A percentile compares a stretch with the other conserved stretches of the same genome.
Conservation (phyloP, 2,113 vertebrate species). For the Anas platyrhynchos region DNA sequence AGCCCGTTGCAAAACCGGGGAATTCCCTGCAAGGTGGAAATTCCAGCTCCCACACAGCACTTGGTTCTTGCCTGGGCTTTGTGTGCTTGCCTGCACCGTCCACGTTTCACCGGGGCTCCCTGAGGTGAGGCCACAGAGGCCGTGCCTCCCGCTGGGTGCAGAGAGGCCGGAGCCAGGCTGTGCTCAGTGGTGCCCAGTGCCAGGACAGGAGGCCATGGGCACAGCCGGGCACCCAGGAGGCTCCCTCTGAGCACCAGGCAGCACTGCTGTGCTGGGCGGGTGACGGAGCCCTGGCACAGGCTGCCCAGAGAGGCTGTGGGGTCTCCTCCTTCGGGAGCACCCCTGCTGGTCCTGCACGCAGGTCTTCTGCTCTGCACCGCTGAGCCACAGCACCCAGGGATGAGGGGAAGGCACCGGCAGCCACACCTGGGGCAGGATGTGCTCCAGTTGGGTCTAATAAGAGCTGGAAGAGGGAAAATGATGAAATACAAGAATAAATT, state of each 20-base stretch:
- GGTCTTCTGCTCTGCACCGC: neutral
- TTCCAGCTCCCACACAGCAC: neutral
- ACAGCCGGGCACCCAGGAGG: no score
- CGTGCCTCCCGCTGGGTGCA: neutral
- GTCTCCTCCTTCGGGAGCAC: neutral
- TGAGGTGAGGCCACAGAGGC: neutral
- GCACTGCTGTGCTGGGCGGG: no score
- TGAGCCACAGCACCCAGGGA: neutral
- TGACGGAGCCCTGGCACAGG: no score
- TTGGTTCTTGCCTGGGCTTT: neutral
- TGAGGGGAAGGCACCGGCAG: fast-evolving
- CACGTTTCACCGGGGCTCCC: neutral
- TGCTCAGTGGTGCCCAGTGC: no score
- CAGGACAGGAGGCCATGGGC: no score
- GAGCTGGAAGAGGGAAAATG: neutral
- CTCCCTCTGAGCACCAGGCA: no score
- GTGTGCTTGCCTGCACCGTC: neutral
- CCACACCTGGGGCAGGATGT: neutral
- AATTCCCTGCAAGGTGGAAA: constrained; percentile 16
- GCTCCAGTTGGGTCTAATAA: neutral
- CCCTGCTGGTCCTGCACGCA: neutral
- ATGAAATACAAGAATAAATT: neutral
- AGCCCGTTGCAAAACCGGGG: neutral
- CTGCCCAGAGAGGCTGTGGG: no score
- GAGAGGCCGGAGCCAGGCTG: no score